Evolutionary conservation across 2,113 vertebrate species (phyloP), one percentile per base, ranked within the genome.

Genomic region (Nothobranchius furzeri): DNA sequence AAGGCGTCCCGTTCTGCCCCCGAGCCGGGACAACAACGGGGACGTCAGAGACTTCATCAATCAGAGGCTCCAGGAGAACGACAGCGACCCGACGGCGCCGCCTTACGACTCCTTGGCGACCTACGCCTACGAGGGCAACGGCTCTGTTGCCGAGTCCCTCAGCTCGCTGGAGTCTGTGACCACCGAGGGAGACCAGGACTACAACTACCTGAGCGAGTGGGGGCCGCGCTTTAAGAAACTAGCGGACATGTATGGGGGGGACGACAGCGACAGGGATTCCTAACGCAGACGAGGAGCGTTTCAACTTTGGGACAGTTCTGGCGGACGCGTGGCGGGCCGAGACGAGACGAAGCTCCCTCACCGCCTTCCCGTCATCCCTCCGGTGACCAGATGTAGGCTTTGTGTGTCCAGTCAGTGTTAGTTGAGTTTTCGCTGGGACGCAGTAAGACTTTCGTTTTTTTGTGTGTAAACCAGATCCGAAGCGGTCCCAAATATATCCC

Each of bases 61-160:
- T 93, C 96, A 96, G 91, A 92, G 95, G 93, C 86, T 99, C 65
- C 94, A 95, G 91, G 97, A 99, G 50, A 96, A 98, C 1, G 97
- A 99, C 90, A 76, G 83, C 36, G 96, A 98, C 77, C 96, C 96
- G 3, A 92, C 95, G 0, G 96, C 96, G 0, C 97, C 97, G 2
- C 97, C 97, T 0, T 99, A 99, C 87, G 97, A 99, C 92, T 98
- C 97, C 0, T 83, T 99, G 90, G 97, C 96, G 40, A 99, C 97
- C 55, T 99, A 97, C 9, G 97, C 97, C 0, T 99, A 99, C 0
- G 97, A 99, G 89, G 97, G 96, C 63, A 93, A 91, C 3, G 97
- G 97, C 56, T 99, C 97, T 0, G 93, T 95, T 42, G 97, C 96
- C 0, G 93, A 95, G 47, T 98, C 96, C 11, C 95, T 99, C 72